Base-by-base conservation (phyloP, 2,888 invertebrate species). In the Hylaea fasciaria region DNA sequence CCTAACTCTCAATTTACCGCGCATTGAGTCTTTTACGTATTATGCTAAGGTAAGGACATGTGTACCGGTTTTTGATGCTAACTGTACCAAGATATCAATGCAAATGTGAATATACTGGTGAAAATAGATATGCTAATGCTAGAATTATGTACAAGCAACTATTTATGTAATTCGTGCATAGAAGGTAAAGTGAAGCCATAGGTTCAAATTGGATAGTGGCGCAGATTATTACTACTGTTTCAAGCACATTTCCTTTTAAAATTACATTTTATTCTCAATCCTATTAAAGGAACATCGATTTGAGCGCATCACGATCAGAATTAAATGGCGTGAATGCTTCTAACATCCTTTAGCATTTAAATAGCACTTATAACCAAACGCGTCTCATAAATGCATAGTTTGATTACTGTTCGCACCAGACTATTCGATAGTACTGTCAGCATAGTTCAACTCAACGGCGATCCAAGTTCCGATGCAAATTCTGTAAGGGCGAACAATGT, bases 401-500 rank as follows among this genome's bases (percentile, higher is more conserved):
- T 22, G 22, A 22, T 3, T 3, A 5, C 22, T 22, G 5, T 22
- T 2, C 22, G 2, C 2, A 40, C 12, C 10, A 32, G 32, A 32
- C 32, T 32, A 32, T 32, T 14, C 41, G 28, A 45, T n/a, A 17
- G 62, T 65, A 56, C 54, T 49, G 58, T 22, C 22, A 35, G 51
- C 22, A 62, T 57, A 60, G 59, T 66, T 64, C 55, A 61, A 52
- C 4, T 64, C 55, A 61, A 52, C 4, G 14, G 28, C 41, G 40
- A 48, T 52, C 52, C 51, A 60, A 64, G 46, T 65, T 56, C 46
- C 47, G 51, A 67, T 68, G 68, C 60, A 65, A 70, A 70, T 68
- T 60, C 57, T 16, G 9, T 56, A 65, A 70, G 67, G 61, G 57
- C 65, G 56, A 41, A 41, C 58, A 64, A 64, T 69, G 59, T 66